Evolutionary conservation across 1,140 invertebrate species (phyloP).

Genomic region (Euborellia annulipes): DNA sequence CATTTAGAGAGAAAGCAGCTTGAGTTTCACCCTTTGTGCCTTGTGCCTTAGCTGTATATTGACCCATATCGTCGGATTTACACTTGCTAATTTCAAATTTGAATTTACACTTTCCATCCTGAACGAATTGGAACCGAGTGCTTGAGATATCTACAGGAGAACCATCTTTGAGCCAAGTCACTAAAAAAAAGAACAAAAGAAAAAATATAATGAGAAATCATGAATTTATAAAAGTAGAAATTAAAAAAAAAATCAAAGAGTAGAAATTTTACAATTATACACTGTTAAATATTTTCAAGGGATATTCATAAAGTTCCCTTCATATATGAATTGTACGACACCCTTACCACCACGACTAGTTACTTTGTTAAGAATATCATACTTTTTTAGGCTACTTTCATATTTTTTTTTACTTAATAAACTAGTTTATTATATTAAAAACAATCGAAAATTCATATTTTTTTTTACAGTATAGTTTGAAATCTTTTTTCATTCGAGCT

Average conservation of each 20-base stretch:
- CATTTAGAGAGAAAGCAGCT: constrained; percentile 75
- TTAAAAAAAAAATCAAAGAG: not conserved
- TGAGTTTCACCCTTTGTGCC: constrained; percentile 66
- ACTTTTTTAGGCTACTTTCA: too few species aligned
- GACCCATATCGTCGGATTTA: constrained; percentile 66
- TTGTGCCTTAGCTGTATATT: constrained; percentile 75
- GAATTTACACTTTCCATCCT: constrained; percentile 59
- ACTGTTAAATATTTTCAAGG: too few species aligned
- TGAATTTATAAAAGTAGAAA: not conserved
- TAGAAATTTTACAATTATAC: constrained; percentile 5
- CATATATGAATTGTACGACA: too few species aligned
- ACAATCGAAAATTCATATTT: too few species aligned
- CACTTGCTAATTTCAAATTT: constrained; percentile 55
- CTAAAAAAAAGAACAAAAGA: constrained; percentile 26
- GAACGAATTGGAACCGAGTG: constrained; percentile 62
- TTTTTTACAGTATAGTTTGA: too few species aligned
- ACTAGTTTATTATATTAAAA: too few species aligned
- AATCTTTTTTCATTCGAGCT: too few species aligned
- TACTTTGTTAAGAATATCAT: too few species aligned
- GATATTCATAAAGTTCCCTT: too few species aligned
- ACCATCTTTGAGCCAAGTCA: constrained; percentile 80
- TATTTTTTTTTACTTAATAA: too few species aligned
- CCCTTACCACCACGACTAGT: too few species aligned
- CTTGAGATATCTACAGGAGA: constrained; percentile 64
- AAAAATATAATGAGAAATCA: constrained; percentile 5